phyloP scores from a whole-genome alignment of 2,113 vertebrate species.

The Crypturellus undulatus region DNA sequence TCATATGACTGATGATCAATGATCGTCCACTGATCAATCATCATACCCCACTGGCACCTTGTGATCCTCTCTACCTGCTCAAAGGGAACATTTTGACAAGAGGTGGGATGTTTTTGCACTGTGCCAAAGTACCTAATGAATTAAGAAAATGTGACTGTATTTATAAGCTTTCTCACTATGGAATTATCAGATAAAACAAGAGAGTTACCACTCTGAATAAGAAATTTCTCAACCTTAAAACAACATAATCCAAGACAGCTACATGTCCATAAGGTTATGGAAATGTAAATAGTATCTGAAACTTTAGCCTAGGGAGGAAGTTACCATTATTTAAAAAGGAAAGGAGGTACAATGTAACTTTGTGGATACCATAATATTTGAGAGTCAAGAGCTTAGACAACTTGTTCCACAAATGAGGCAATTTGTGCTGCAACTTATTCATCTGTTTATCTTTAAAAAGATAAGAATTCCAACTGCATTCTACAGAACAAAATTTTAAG shows the following conservation, averaged over 20 bases:
- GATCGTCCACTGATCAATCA: neutral
- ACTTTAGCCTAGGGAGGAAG: neutral
- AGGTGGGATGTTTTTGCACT: neutral
- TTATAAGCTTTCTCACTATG: neutral
- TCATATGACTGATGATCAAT: no score
- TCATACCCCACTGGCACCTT: neutral
- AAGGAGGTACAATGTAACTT: neutral
- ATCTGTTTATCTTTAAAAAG: neutral
- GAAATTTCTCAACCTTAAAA: neutral
- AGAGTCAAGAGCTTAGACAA: neutral
- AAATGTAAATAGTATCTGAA: neutral
- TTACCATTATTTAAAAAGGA: neutral
- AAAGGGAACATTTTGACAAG: neutral
- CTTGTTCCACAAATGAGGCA: neutral
- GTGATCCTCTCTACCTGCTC: neutral
- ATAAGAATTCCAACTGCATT: neutral
- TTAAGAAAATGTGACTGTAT: accelerated
- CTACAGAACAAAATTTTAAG: neutral
- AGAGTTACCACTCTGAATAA: neutral
- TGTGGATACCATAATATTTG: neutral
- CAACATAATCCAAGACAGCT: accelerated
- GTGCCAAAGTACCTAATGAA: neutral
- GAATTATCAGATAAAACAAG: neutral
- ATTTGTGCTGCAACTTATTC: neutral
- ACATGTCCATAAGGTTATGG: neutral